These are phyloP conservation scores for Bradypodion pumilum DNA, from an alignment of 2,797 vertebrate genomes.

Conservation along the genomic window DNA sequence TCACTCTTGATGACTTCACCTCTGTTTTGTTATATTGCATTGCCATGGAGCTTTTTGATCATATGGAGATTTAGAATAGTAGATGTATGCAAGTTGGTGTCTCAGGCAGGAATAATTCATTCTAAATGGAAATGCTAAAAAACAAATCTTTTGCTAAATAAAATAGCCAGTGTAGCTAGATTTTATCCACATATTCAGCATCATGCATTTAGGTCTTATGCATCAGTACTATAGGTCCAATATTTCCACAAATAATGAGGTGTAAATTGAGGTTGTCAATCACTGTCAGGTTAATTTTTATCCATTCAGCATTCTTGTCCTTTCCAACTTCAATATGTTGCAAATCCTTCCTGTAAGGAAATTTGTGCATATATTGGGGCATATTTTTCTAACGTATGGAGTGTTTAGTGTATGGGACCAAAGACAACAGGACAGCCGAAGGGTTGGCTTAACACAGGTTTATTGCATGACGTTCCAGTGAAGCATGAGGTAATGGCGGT, in stretches of 20 bases:
- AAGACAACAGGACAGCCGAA: no score
- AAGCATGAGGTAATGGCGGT: no score
- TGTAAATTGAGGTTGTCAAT: background rate
- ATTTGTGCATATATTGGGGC: background rate
- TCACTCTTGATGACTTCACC: constrained; percentile 42
- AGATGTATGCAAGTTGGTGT: constrained; percentile 11
- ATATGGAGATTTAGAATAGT: constrained; percentile 45
- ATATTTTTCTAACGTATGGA: background rate
- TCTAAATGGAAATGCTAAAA: constrained; percentile 5
- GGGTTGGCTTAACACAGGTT: no score
- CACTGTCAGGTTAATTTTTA: background rate
- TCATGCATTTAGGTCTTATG: background rate
- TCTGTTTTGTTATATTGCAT: constrained; percentile 47
- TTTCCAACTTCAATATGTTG: background rate
- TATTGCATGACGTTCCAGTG: no score
- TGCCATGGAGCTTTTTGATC: constrained; percentile 32
- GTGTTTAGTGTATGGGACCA: no score
- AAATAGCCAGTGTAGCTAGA: background rate
- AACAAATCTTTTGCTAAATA: constrained; percentile 19
- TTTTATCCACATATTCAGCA: background rate
- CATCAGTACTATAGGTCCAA: background rate
- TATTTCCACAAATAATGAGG: background rate
- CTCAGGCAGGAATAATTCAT: constrained; percentile 46
- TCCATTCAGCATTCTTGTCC: background rate
- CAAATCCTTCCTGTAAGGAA: background rate